phyloP scores from a whole-genome alignment of 2,888 invertebrate genomes.

The Drosophila emarginata region DNA sequence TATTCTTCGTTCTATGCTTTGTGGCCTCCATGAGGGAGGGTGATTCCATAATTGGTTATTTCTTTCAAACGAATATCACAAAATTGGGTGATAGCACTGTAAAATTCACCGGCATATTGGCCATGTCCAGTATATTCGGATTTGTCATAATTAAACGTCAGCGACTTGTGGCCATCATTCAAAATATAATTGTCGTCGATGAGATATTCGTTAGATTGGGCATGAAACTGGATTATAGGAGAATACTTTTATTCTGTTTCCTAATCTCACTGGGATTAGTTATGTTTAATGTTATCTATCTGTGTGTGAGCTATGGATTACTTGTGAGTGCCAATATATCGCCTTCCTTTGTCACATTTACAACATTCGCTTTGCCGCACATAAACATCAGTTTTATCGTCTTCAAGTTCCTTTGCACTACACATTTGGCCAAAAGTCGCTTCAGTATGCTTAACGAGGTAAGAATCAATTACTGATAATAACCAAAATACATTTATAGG shows the following conservation, averaged over 20 bases:
- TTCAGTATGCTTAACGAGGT: slow-evolving; percentile 80
- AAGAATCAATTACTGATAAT: slow-evolving; percentile 28
- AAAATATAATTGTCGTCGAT: slow-evolving; percentile 74
- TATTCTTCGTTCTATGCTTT: slow-evolving; percentile 77
- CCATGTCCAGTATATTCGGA: slow-evolving; percentile 80
- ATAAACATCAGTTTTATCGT: slow-evolving; percentile 80
- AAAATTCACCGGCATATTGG: slow-evolving; percentile 76
- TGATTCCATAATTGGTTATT: slow-evolving; percentile 81
- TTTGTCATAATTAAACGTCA: slow-evolving; percentile 75
- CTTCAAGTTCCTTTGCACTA: slow-evolving; percentile 78
- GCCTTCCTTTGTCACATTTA: slow-evolving; percentile 80
- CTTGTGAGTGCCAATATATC: slow-evolving; percentile 74
- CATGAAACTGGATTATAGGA: slow-evolving; percentile 76
- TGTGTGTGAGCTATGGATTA: slow-evolving; percentile 78
- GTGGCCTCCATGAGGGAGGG: slow-evolving; percentile 69
- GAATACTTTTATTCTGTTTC: slow-evolving; percentile 73
- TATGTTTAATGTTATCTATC: slow-evolving; percentile 76
- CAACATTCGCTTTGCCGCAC: slow-evolving; percentile 79
- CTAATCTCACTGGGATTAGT: slow-evolving; percentile 76
- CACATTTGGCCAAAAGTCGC: slow-evolving; percentile 75
- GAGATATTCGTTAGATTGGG: slow-evolving; percentile 78
- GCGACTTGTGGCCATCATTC: slow-evolving; percentile 71
- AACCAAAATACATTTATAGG: not conserved
- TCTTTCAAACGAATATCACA: slow-evolving; percentile 81
- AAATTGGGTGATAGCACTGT: slow-evolving; percentile 79